These are phyloP conservation scores for Drosophila guanche DNA, from an alignment of 1,140 invertebrate genomes.

Conservation along the genomic window DNA sequence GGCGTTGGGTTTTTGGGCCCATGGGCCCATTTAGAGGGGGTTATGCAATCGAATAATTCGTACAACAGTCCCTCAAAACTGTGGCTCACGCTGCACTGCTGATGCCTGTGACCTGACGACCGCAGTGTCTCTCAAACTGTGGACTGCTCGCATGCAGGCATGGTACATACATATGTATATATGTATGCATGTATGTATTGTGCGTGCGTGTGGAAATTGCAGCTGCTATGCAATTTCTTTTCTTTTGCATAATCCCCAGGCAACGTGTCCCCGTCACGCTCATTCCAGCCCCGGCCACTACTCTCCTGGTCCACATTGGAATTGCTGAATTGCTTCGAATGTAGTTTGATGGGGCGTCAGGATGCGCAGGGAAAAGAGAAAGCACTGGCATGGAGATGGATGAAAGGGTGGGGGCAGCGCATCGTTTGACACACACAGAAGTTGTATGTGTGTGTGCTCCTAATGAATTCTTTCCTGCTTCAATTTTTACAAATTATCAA, in stretches of 20 bases:
- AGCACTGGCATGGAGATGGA: background rate
- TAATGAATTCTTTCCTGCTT: constrained; percentile 43
- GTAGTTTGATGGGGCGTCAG: background rate
- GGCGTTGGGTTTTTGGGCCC: constrained; percentile 25
- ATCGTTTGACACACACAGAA: constrained; percentile 63
- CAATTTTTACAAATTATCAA: constrained; percentile 48
- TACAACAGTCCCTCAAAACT: constrained; percentile 12
- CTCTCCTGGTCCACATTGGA: no score
- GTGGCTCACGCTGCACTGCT: constrained; percentile 2
- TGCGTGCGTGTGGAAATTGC: constrained; percentile 20
- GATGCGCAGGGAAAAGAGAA: background rate
- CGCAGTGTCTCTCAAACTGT: constrained; percentile 16
- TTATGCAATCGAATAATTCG: constrained; percentile 34
- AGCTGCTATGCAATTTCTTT: constrained; percentile 67
- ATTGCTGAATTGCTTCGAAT: background rate
- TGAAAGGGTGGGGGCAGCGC: constrained; percentile 15
- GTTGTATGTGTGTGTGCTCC: background rate
- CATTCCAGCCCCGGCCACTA: constrained; percentile 25
- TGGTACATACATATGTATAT: background rate
- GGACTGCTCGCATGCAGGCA: constrained; percentile 13
- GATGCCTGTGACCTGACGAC: background rate
- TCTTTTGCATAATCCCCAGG: constrained; percentile 70
- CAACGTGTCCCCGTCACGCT: constrained; percentile 72
- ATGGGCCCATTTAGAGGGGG: constrained; percentile 37
- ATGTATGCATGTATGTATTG: constrained; percentile 5